Evolutionary conservation across 2,888 invertebrate genomes (phyloP).

Genomic region (Apomyelois bistriatella): DNA sequence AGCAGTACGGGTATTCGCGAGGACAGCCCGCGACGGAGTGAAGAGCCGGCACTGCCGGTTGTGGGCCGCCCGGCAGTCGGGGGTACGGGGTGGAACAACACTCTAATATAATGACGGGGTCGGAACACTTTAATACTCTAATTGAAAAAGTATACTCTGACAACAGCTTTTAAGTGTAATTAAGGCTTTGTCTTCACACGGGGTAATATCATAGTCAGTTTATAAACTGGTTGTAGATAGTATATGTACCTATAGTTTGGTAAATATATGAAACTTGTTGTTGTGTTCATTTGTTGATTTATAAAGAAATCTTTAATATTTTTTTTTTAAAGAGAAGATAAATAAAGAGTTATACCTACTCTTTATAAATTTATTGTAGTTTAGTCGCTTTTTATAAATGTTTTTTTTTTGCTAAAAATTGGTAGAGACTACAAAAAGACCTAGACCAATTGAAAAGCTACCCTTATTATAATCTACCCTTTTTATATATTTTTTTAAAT

Average conservation of each 20-base stretch:
- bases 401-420: too few species aligned
- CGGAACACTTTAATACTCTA: constrained; percentile 79
- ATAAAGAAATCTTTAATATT: too few species aligned
- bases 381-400: too few species aligned
- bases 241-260: neutral
- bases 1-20: constrained; percentile 39
- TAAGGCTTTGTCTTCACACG: constrained; percentile 54
- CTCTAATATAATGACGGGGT: constrained; percentile 79
- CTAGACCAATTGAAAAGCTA: too few species aligned
- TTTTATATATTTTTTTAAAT: too few species aligned
- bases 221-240: constrained; percentile 1
- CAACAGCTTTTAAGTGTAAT: constrained; percentile 69
- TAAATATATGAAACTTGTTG: neutral
- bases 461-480: too few species aligned
- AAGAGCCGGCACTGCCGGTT: neutral
- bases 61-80: constrained; percentile 29
- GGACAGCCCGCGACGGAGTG: constrained; percentile 53
- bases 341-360: too few species aligned
- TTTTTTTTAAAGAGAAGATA: too few species aligned
- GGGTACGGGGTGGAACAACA: constrained; percentile 73
- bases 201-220: constrained; percentile 16
- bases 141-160: constrained; percentile 77
- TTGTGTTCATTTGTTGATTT: neutral
- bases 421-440: too few species aligned
- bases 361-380: too few species aligned